Evolutionary conservation across 2,797 vertebrate genomes (phyloP).

Genomic region (Naso thynnoides): DNA sequence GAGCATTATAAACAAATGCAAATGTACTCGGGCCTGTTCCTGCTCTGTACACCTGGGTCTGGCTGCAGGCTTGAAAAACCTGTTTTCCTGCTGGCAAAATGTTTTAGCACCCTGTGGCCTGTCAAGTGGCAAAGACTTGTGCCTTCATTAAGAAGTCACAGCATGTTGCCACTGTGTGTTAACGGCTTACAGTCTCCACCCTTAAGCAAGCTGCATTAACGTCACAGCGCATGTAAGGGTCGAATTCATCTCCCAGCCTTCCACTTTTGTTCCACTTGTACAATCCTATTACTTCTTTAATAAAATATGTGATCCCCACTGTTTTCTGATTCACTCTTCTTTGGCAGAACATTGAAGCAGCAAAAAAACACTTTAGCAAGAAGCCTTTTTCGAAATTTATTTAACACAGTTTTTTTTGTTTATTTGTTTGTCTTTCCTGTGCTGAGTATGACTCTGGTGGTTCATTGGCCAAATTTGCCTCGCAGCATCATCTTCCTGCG

Average conservation of each 20-base stretch:
- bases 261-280: background rate
- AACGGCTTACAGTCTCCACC: conserved; percentile 20
- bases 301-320: background rate
- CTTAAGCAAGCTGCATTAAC: conserved; percentile 13
- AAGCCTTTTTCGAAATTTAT: background rate
- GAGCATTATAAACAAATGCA: conserved; percentile 18
- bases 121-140: conserved; percentile 22
- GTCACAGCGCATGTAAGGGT: background rate
- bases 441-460: background rate
- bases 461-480: background rate
- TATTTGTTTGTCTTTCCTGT: background rate
- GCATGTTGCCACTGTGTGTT: conserved; percentile 28
- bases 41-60: background rate
- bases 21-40: background rate
- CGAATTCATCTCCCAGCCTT: background rate
- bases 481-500: background rate
- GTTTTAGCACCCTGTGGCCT: conserved; percentile 1
- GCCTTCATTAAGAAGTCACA: conserved; percentile 47
- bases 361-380: background rate
- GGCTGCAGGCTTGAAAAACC: background rate
- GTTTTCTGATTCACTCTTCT: conserved; percentile 5
- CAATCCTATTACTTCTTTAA: background rate
- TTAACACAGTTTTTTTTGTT: background rate
- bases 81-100: background rate
- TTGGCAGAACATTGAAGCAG: background rate